phyloP scores from a whole-genome alignment of 2,113 vertebrate genomes.

The Psittacula cyanocephala region DNA sequence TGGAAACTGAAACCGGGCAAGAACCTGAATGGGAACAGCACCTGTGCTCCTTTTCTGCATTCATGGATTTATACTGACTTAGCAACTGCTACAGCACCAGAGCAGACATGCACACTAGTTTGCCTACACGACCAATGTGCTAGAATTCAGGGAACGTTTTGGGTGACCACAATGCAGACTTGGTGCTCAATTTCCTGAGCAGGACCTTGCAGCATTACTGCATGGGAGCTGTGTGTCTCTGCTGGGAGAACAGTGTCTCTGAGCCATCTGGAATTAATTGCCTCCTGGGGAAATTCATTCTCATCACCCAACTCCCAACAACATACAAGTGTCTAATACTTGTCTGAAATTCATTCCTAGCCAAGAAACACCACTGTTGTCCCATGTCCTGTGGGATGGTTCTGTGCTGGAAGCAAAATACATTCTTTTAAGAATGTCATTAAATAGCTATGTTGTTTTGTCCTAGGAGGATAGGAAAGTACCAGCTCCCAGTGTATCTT shows the following conservation, averaged over 20 bases:
- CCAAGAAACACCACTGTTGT: background rate
- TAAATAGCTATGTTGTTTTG: background rate
- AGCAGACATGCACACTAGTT: fast-evolving
- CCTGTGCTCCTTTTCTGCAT: fast-evolving
- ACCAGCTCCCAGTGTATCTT: background rate
- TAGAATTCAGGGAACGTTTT: background rate
- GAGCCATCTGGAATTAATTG: background rate
- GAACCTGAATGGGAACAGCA: background rate
- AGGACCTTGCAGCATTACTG: background rate
- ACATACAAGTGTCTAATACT: background rate
- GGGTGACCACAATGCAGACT: background rate
- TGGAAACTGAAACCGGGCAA: background rate
- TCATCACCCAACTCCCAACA: background rate
- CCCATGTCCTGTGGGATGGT: background rate
- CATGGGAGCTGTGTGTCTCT: background rate
- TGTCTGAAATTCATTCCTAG: background rate
- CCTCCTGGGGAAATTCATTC: background rate
- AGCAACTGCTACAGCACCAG: background rate
- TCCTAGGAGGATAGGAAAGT: background rate
- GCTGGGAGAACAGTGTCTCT: background rate
- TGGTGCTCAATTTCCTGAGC: background rate
- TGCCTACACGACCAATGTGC: background rate
- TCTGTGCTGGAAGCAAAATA: background rate
- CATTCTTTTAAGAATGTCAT: background rate
- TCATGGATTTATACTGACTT: background rate